These are phyloP conservation scores for Nephrotoma flavescens DNA, from an alignment of 2,888 invertebrate species.

Conservation along the genomic window DNA sequence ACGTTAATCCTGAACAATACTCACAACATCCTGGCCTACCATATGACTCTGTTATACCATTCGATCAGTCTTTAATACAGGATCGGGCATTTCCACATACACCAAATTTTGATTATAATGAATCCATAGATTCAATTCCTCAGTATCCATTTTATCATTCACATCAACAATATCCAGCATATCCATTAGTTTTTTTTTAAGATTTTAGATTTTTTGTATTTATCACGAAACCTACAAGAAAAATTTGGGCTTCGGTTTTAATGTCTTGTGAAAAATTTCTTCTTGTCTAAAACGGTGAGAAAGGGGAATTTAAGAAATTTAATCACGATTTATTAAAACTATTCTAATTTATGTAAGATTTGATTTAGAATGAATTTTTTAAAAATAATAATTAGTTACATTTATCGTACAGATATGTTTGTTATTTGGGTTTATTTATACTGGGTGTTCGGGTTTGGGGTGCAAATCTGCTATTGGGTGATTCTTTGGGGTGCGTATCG, in stretches of 20 bases:
- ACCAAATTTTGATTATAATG: background rate
- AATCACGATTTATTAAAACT: background rate
- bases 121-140: background rate
- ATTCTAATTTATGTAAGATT: background rate
- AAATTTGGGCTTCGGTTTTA: background rate
- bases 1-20: background rate
- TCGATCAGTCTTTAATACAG: background rate
- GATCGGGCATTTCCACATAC: background rate
- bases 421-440: too few relatives aligned
- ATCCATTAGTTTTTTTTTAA: background rate
- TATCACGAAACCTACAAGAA: background rate
- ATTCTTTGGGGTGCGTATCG: too few relatives aligned
- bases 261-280: background rate
- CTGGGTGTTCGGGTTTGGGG: too few relatives aligned
- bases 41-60: background rate
- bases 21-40: background rate
- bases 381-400: background rate
- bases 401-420: background rate
- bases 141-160: background rate
- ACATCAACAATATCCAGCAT: background rate
- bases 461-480: too few relatives aligned
- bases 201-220: too few relatives aligned
- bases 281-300: background rate
- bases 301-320: background rate
- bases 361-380: background rate